Evolutionary conservation across 2,113 vertebrate genomes (phyloP).

Genomic region (Thunnus thynnus): DNA sequence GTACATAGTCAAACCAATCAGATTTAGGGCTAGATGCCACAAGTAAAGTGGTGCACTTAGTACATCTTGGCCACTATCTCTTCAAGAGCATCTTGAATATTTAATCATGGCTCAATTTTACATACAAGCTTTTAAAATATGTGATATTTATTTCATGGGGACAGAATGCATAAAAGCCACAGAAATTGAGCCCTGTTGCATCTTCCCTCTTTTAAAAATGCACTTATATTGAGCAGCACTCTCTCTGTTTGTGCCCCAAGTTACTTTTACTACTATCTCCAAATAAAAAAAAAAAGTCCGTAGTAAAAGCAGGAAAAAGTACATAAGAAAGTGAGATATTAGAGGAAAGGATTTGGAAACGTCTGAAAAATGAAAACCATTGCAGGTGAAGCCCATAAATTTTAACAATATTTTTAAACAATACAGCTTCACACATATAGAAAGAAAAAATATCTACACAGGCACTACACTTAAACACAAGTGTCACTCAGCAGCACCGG

Average conservation of each 20-base stretch:
- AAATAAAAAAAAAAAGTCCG: slow-evolving; percentile 26
- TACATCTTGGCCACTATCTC: slow-evolving; percentile 64
- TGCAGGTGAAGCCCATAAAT: slow-evolving; percentile 26
- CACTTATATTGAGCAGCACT: slow-evolving; percentile 72
- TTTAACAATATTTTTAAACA: slow-evolving; percentile 15
- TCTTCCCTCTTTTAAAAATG: slow-evolving; percentile 55
- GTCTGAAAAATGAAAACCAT: slow-evolving; percentile 29
- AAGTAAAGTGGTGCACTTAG: slow-evolving; percentile 78
- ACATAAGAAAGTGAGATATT: slow-evolving; percentile 30
- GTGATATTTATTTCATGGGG: slow-evolving; percentile 86
- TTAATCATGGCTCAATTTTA: slow-evolving; percentile 79
- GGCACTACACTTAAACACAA: slow-evolving; percentile 15
- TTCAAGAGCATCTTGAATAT: slow-evolving; percentile 79
- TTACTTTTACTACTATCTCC: slow-evolving; percentile 31
- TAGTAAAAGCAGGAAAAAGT: slow-evolving; percentile 29
- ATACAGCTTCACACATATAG: slow-evolving; percentile 5
- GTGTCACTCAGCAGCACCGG: slow-evolving; percentile 19
- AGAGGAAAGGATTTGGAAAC: not conserved
- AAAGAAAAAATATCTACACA: slow-evolving; percentile 24
- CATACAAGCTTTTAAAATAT: slow-evolving; percentile 82
- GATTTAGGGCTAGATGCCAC: slow-evolving; percentile 71
- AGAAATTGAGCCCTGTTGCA: slow-evolving; percentile 72
- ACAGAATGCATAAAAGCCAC: slow-evolving; percentile 81
- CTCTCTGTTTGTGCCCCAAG: slow-evolving; percentile 56
- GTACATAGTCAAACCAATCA: slow-evolving; percentile 67